Base-by-base conservation (phyloP, 2,113 vertebrate species). In the Hoplias malabaricus region DNA sequence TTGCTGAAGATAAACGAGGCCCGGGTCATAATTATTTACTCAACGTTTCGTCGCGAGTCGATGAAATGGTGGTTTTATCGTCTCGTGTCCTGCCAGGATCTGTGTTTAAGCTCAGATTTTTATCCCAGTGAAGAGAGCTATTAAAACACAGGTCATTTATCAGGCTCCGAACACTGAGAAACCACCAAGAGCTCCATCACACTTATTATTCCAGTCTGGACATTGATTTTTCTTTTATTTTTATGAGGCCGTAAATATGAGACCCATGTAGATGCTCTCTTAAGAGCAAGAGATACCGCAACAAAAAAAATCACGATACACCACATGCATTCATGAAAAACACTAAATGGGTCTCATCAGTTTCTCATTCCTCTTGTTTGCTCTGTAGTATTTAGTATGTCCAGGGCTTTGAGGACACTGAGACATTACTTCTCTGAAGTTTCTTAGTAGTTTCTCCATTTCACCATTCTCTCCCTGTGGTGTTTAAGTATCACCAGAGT, bases 1-100 rank as follows among this genome's bases (percentile, higher is more conserved):
- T 82, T 19, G 67, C 4, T 63, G 62, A 78, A 85, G 83, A 87
- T 86, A 86, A 84, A 90, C 86, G 80, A 87, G 87, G 79, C 85
- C 80, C 73, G 74, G 69, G 83, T 80, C 80, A 86, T 84, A 79
- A 85, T 87, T 83, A 85, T 89, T 86, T 82, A 81, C 80, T 86
- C 78, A 82, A 85, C 89, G 87, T 89, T 69, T 89, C 80, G 70
- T 75, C 83, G 77, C 82, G 84, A 87, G 89, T 88, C 80, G 33
- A 89, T 89, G 81, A 87, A 90, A 90, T 85, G 21, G 84, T 87
- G 53, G 66, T 90, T 91, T 92, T 88, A 91, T 88, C 80, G 83
- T 86, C 84, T 87, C 56, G 57, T 62, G 13, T 66, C 87, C 87
- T 88, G 88, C 89, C 87, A 82, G 86, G 70, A 75, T 83, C 76